These are phyloP conservation scores for Mycogona germanica DNA, from an alignment of 2,888 invertebrate species.

Conservation along the genomic window DNA sequence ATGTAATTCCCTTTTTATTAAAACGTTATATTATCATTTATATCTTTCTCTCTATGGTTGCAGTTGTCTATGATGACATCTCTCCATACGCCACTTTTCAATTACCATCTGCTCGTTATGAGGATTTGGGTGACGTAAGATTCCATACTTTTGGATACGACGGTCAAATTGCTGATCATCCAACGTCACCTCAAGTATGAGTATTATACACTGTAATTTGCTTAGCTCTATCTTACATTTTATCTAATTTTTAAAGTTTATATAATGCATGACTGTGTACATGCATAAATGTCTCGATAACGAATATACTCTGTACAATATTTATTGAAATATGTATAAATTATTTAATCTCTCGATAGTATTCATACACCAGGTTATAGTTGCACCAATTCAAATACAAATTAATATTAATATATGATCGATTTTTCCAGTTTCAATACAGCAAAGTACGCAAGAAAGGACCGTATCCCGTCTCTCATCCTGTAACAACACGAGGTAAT, in stretches of 20 bases:
- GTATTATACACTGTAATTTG: neutral
- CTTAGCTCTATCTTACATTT: neutral
- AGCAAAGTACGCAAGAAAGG: constrained; percentile 15
- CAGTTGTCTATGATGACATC: constrained; percentile 20
- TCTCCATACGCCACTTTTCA: constrained; percentile 21
- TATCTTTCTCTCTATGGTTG: neutral
- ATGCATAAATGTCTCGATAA: no score
- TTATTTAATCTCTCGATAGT: no score
- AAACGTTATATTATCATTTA: neutral
- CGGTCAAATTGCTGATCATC: constrained; percentile 11
- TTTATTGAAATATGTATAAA: no score
- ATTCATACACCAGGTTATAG: no score
- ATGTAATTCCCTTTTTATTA: neutral
- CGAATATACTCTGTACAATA: no score
- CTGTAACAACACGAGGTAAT: no score
- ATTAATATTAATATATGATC: no score
- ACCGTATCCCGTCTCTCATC: no score
- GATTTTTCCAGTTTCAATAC: constrained; percentile 7
- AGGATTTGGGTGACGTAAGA: constrained; percentile 6
- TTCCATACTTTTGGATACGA: constrained; percentile 19
- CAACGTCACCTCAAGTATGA: constrained; percentile 10
- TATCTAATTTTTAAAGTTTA: no score
- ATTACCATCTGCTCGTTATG: constrained; percentile 19
- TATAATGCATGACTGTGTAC: no score
- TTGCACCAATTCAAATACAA: no score